Percentiles rank a stretch among this genome's conserved stretches.
phyloP scores from a whole-genome alignment of 2,888 invertebrate species.

The Eilema sororculum region DNA sequence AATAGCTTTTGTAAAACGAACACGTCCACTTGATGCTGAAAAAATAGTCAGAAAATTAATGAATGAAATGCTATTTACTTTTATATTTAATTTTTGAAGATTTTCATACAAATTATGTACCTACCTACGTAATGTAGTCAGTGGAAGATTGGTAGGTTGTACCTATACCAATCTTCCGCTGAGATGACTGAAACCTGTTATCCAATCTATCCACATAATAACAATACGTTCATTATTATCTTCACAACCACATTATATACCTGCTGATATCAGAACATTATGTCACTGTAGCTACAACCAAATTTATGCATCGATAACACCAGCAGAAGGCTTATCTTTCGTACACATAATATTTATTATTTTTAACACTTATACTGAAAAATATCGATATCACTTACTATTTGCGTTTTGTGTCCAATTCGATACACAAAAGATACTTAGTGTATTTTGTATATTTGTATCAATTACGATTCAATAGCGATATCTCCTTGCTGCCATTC shows the following conservation, averaged over 20 bases:
- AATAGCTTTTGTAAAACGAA: no score
- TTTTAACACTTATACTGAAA: neutral
- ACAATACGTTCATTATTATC: constrained; percentile 5
- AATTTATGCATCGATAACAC: constrained; percentile 13
- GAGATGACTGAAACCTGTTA: constrained; percentile 5
- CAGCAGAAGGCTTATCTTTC: neutral
- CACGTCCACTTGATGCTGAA: no score
- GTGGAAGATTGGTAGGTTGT: no score
- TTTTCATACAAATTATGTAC: neutral
- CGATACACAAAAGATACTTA: neutral
- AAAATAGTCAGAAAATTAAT: no score
- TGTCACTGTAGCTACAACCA: constrained; percentile 11
- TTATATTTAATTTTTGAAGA: neutral
- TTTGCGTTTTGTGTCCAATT: neutral
- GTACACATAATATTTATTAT: neutral
- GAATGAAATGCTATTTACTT: no score
- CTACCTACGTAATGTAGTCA: neutral
- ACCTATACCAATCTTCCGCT: neutral
- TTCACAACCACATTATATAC: neutral
- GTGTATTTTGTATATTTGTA: neutral
- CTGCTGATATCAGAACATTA: constrained; percentile 12
- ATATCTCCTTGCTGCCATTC: neutral
- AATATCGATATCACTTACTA: neutral
- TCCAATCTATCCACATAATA: neutral
- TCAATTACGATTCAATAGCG: constrained; percentile 5